Conservation (phyloP, 2,888 invertebrate genomes). For the Xiphydria camelus region DNA sequence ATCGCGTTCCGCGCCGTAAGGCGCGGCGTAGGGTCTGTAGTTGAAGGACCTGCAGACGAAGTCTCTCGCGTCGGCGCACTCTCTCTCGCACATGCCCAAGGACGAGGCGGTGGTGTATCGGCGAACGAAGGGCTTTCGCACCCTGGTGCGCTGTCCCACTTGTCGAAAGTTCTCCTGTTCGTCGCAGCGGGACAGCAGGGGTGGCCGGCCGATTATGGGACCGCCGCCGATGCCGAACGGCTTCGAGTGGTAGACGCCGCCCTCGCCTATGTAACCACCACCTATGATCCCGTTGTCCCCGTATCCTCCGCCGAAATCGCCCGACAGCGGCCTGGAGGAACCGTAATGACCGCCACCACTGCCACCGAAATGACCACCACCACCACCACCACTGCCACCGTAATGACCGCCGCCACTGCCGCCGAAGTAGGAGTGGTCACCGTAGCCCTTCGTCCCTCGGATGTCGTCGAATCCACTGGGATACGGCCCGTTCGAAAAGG, state of each 20-base stretch:
- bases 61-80: conserved; percentile 80
- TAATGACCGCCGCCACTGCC: conserved; percentile 38
- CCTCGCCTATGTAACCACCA: conserved; percentile 49
- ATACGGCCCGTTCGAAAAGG: conserved; percentile 26
- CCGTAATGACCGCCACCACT: conserved; percentile 14
- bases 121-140: conserved; percentile 77
- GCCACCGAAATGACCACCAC: conserved; percentile 33
- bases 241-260: conserved; percentile 46
- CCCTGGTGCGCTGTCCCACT: conserved; percentile 76
- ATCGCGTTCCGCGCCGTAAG: conserved; percentile 70
- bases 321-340: conserved; percentile 11
- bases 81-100: conserved; percentile 79
- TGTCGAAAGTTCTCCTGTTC: conserved; percentile 82
- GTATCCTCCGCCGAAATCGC: conserved; percentile 53
- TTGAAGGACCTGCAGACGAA: conserved; percentile 88
- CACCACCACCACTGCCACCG: conserved; percentile 41
- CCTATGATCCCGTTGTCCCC: conserved; percentile 41
- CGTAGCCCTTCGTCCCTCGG: conserved; percentile 44
- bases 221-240: conserved; percentile 53
- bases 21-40: conserved; percentile 70
- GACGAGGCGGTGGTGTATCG: conserved; percentile 74
- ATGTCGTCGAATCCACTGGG: conserved; percentile 36
- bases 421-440: conserved; percentile 42
- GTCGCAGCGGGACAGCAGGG: conserved; percentile 69
- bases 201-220: conserved; percentile 57